These are phyloP conservation scores for Mormyrus proboscirostris DNA, from an alignment of 2,797 vertebrate genomes.

Conservation along the genomic window DNA sequence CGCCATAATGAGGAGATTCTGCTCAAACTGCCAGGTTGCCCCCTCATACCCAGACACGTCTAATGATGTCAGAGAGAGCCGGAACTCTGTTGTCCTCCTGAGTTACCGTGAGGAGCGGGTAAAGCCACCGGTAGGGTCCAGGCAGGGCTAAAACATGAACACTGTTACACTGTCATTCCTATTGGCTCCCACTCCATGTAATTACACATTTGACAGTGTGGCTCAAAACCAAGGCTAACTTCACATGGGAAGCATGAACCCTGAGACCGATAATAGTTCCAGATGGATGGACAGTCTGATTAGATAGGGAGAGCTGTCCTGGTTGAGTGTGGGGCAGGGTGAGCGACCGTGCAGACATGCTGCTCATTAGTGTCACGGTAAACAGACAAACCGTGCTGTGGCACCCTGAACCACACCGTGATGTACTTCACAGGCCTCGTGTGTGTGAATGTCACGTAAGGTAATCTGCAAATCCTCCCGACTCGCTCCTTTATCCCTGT, in stretches of 20 bases:
- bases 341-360: background rate
- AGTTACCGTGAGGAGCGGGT: background rate
- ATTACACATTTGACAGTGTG: background rate
- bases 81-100: background rate
- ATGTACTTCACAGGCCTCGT: background rate
- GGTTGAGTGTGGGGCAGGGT: background rate
- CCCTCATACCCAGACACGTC: background rate
- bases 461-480: background rate
- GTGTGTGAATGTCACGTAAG: background rate
- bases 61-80: background rate
- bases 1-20: background rate
- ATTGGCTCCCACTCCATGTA: background rate
- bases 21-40: background rate
- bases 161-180: background rate
- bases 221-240: background rate
- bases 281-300: background rate
- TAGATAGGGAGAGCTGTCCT: background rate
- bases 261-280: background rate
- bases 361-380: background rate
- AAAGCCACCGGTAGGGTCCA: background rate
- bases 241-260: background rate
- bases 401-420: background rate
- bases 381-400: background rate
- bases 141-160: background rate
- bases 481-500: background rate